Percentiles rank a stretch among this genome's conserved stretches.
Conservation (phyloP, 2,113 vertebrate species). For the Nothoprocta perdicaria region DNA sequence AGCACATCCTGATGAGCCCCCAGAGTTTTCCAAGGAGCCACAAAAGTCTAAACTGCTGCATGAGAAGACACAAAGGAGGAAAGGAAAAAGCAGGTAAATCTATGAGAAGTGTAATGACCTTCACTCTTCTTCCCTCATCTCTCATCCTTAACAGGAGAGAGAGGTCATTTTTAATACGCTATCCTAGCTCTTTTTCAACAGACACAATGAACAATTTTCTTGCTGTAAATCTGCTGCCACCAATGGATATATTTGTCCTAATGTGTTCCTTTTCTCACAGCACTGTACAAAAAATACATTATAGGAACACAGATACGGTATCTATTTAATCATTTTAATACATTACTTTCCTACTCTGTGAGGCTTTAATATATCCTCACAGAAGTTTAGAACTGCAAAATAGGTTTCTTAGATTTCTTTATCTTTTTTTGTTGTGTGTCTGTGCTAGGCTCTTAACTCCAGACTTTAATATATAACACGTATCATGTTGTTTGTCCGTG, state of each 20-base stretch:
- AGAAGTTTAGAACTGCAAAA: not conserved
- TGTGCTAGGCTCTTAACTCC: not conserved
- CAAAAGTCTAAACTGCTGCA: not conserved
- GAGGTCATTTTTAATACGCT: not conserved
- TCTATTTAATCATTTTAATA: slow-evolving; percentile 8
- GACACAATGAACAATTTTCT: not conserved
- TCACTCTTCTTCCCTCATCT: not conserved
- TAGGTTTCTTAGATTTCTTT: not conserved
- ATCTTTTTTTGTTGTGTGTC: not conserved
- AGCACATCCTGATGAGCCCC: not conserved
- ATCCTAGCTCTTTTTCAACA: not conserved
- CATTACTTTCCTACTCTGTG: not conserved
- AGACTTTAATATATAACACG: fast-evolving
- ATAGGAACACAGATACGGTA: not conserved
- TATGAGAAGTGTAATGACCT: not conserved
- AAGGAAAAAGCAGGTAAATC: not conserved
- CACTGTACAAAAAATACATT: not conserved
- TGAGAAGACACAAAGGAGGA: not conserved
- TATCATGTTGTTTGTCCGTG: not conserved
- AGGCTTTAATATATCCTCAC: not conserved
- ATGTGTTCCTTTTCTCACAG: not conserved
- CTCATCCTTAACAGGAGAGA: not conserved
- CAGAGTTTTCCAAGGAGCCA: not conserved
- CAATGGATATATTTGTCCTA: not conserved
- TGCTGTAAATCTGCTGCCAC: not conserved